phyloP scores from a whole-genome alignment of 2,797 vertebrate species.

The Babyrousa celebensis region DNA sequence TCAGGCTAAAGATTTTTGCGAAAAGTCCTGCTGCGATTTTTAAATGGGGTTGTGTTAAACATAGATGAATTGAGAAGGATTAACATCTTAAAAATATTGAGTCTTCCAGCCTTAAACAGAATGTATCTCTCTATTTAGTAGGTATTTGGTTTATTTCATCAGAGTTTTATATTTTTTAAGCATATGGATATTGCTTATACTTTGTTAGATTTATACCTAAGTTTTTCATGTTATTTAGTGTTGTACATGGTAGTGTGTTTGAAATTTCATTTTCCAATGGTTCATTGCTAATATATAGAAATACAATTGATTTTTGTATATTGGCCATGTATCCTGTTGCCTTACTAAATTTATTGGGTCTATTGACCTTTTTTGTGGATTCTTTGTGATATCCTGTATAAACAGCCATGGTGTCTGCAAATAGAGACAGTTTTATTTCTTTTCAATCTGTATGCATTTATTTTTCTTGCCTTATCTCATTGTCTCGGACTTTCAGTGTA shows the following conservation, averaged over 20 bases:
- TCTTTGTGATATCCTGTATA: not conserved
- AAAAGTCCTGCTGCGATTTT: constrained; percentile 20
- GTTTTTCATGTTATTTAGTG: not conserved
- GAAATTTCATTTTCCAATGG: constrained; percentile 1
- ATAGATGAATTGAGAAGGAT: not conserved
- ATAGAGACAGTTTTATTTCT: not conserved
- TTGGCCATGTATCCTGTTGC: not conserved
- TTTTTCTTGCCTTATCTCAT: constrained; percentile 10
- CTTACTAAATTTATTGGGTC: constrained; percentile 20
- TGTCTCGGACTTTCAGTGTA: not conserved
- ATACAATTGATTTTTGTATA: not conserved
- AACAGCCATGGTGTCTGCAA: not conserved
- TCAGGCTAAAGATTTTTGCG: constrained; percentile 28
- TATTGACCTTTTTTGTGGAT: not conserved
- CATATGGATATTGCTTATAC: not conserved
- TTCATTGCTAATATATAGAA: constrained; percentile 26
- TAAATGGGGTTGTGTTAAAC: constrained; percentile 8
- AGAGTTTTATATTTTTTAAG: constrained; percentile 46
- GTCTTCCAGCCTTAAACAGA: not conserved
- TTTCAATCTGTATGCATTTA: not conserved
- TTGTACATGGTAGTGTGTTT: not conserved
- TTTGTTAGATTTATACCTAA: constrained; percentile 19
- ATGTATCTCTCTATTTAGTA: not conserved
- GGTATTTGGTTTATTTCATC: not conserved
- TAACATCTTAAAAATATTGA: not conserved